phyloP scores from a whole-genome alignment of 1,140 invertebrate species.

The Drosophila santomea region DNA sequence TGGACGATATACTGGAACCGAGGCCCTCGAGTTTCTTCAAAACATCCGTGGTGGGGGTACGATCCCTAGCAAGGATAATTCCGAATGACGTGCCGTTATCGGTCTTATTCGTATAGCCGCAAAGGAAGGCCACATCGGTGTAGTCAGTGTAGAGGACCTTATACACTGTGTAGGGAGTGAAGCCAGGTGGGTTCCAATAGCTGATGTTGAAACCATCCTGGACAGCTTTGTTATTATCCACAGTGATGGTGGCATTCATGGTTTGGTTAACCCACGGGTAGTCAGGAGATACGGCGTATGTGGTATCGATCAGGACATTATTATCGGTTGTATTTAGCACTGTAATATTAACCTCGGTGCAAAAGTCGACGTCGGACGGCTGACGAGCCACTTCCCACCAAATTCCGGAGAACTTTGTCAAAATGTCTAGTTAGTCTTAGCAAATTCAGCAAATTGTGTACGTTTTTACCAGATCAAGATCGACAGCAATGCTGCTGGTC shows the following conservation, averaged over 20 bases:
- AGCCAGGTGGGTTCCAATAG: conserved; percentile 52
- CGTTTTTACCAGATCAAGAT: conserved; percentile 41
- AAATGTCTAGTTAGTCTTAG: neutral
- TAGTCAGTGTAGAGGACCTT: conserved; percentile 70
- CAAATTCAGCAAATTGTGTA: neutral
- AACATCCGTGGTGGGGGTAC: conserved; percentile 13
- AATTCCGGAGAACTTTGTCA: conserved; percentile 54
- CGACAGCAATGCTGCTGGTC: neutral
- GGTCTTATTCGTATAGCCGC: conserved; percentile 67
- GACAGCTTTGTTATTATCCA: neutral
- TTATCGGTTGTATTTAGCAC: conserved; percentile 14
- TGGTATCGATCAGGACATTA: conserved; percentile 60
- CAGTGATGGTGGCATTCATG: conserved; percentile 64
- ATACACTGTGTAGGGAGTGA: conserved; percentile 41
- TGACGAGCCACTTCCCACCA: conserved; percentile 77
- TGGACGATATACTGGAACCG: conserved; percentile 15
- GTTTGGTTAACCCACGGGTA: conserved; percentile 77
- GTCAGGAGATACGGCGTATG: conserved; percentile 48
- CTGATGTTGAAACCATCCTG: conserved; percentile 50
- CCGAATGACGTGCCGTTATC: conserved; percentile 57
- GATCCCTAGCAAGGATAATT: conserved; percentile 56
- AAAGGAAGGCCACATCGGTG: conserved; percentile 49
- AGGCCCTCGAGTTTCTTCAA: conserved; percentile 29
- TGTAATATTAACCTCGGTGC: conserved; percentile 62
- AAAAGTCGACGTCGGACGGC: conserved; percentile 41